These are phyloP conservation scores for Quadroppia sp. DNA, from an alignment of 2,888 invertebrate species.

Conservation along the genomic window DNA sequence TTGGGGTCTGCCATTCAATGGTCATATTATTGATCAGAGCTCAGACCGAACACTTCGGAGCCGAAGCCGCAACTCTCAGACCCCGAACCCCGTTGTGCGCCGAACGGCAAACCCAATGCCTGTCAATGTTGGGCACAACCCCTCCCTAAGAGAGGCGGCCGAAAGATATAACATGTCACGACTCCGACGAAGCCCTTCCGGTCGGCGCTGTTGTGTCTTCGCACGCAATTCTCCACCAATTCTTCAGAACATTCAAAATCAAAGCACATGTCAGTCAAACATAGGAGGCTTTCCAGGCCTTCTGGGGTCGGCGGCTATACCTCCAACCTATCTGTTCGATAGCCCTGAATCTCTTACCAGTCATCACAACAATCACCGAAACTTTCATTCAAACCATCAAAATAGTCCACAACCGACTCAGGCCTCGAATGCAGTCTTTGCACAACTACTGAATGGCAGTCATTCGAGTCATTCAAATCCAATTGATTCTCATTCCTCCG, in stretches of 20 bases:
- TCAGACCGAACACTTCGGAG: conserved; percentile 23
- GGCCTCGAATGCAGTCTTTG: conserved; percentile 34
- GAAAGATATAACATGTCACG: conserved; percentile 12
- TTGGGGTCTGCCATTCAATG: conserved; percentile 14
- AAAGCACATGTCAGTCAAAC: conserved; percentile 32
- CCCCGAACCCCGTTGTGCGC: background rate
- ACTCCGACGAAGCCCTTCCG: conserved; percentile 23
- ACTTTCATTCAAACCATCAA: conserved; percentile 16
- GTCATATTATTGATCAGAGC: conserved; percentile 25
- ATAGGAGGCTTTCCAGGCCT: conserved; percentile 11
- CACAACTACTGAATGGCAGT: conserved; percentile 29
- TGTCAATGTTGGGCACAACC: background rate
- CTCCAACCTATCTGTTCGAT: conserved; percentile 11
- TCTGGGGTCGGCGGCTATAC: background rate
- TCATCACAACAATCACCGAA: conserved; percentile 1
- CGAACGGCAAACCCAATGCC: background rate
- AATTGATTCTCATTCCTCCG: conserved; percentile 32
- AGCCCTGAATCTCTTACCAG: conserved; percentile 15
- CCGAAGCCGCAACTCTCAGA: conserved; percentile 27
- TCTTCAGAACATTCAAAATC: conserved; percentile 26
- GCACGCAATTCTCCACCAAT: conserved; percentile 32
- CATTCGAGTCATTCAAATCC: conserved; percentile 9
- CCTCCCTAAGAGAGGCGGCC: background rate
- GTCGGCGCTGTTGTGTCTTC: conserved; percentile 22
- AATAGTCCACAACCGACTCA: conserved; percentile 34